Conservation (phyloP, 2,888 invertebrate genomes). For the Watsonalla cultraria region DNA sequence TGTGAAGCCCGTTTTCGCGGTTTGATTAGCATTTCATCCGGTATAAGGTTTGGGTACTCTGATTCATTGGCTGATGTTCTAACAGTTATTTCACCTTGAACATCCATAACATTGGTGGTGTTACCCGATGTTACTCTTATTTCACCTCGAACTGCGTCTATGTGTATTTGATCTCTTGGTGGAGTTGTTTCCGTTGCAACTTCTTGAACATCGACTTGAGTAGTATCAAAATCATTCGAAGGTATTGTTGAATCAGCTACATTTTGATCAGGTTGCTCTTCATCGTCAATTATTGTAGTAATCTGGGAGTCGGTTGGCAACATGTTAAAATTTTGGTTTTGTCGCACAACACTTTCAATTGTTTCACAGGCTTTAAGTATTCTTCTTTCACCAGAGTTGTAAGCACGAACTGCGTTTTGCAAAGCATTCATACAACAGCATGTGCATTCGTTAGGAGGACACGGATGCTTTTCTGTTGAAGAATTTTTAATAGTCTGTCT, state of each 20-base stretch:
- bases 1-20: conserved; percentile 5
- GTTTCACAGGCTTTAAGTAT: conserved; percentile 12
- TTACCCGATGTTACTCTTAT: neutral
- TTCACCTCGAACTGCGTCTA: neutral
- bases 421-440: conserved; percentile 42
- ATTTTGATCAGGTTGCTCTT: neutral
- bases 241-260: too few species aligned
- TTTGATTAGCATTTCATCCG: conserved; percentile 1
- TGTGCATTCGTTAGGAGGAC: conserved; percentile 14
- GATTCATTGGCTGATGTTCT: neutral
- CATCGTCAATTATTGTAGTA: neutral
- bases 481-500: conserved; percentile 9
- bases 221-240: too few species aligned
- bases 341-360: conserved; percentile 19
- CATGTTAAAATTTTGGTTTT: conserved; percentile 5
- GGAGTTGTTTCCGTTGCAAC: neutral
- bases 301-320: neutral
- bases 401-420: neutral
- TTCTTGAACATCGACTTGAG: too few species aligned
- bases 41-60: neutral
- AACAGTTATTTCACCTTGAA: neutral
- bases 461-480: conserved; percentile 17
- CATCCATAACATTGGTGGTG: neutral
- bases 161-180: neutral
- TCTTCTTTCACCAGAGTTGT: conserved; percentile 9